phyloP scores from a whole-genome alignment of 2,888 invertebrate genomes.

The Drosophila barbarae region DNA sequence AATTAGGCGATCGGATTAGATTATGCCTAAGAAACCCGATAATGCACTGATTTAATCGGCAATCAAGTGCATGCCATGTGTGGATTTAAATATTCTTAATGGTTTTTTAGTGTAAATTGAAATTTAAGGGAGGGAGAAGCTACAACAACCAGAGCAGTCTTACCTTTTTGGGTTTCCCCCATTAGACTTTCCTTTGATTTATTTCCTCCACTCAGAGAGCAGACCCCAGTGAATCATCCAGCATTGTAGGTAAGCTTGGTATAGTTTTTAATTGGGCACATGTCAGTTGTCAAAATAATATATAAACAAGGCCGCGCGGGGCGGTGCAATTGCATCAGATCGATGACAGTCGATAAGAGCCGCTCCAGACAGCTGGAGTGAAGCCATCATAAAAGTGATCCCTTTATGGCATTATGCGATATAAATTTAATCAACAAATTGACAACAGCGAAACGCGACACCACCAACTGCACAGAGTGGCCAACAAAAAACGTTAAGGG shows the following conservation, averaged over 20 bases:
- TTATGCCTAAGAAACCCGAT: constrained; percentile 3
- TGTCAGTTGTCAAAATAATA: constrained; percentile 30
- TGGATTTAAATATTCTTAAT: constrained; percentile 5
- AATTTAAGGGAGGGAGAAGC: not conserved
- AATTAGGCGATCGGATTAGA: constrained; percentile 36
- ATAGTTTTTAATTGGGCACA: constrained; percentile 35
- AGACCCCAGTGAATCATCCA: constrained; percentile 10
- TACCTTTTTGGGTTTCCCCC: not conserved
- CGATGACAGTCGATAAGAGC: constrained; percentile 33
- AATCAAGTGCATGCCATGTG: constrained; percentile 9
- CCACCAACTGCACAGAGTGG: constrained; percentile 7
- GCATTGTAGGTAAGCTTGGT: constrained; percentile 44
- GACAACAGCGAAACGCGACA: constrained; percentile 7
- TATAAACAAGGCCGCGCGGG: not conserved
- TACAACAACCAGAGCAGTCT: too few species aligned
- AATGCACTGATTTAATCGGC: constrained; percentile 5
- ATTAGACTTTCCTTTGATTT: not conserved
- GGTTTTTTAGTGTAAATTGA: constrained; percentile 2
- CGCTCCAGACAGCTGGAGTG: constrained; percentile 31
- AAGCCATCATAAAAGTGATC: constrained; percentile 28
- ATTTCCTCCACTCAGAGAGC: not conserved
- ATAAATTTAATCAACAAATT: constrained; percentile 35
- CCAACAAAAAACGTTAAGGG: constrained; percentile 6
- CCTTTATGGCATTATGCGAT: constrained; percentile 39
- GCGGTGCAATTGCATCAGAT: constrained; percentile 27